phyloP scores from a whole-genome alignment of 2,888 invertebrate species.

The Aspidiotus rigidus region DNA sequence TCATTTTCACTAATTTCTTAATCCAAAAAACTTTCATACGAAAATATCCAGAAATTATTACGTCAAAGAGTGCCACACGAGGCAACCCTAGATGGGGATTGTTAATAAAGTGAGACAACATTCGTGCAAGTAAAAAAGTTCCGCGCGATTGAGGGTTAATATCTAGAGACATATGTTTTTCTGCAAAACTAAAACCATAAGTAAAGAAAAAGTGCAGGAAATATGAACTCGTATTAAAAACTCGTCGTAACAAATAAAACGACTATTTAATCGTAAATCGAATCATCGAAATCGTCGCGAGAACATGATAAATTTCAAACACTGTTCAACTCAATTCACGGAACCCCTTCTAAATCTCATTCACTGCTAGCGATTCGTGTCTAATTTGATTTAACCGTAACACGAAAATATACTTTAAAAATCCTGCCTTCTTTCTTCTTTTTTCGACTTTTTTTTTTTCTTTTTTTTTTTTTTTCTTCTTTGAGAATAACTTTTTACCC shows the following conservation, averaged over 20 bases:
- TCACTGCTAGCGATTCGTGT: neutral
- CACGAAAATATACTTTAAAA: slow-evolving; percentile 3
- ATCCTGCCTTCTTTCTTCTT: neutral
- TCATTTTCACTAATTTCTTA: too few relatives aligned
- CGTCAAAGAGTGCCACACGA: too few relatives aligned
- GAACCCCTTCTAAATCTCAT: neutral
- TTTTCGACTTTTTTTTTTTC: neutral
- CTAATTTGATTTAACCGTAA: neutral
- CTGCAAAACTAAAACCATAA: neutral
- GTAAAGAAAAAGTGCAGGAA: too few relatives aligned
- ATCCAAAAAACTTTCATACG: too few relatives aligned
- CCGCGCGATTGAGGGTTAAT: neutral
- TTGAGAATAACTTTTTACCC: neutral
- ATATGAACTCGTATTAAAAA: neutral
- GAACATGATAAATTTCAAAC: slow-evolving; percentile 2
- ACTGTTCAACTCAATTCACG: neutral
- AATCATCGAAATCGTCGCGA: neutral
- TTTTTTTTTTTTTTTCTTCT: neutral
- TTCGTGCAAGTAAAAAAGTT: neutral
- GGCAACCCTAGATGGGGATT: too few relatives aligned
- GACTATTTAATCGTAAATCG: neutral
- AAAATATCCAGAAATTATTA: too few relatives aligned
- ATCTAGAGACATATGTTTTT: neutral
- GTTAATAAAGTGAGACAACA: too few relatives aligned
- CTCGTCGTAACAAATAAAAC: neutral